These are phyloP conservation scores for Polyodon spathula DNA, from an alignment of 2,113 vertebrate species.

Conservation along the genomic window DNA sequence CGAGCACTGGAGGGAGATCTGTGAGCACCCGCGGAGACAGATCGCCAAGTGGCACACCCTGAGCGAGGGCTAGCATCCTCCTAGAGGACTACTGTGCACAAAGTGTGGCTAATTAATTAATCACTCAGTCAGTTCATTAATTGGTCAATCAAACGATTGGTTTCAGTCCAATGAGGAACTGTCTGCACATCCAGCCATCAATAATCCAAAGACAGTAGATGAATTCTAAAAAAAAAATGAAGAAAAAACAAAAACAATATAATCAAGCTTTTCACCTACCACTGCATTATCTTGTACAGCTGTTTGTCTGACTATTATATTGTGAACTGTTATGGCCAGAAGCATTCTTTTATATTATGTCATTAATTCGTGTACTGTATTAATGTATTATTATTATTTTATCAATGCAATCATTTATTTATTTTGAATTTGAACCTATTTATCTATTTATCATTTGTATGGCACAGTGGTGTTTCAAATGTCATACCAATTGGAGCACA, in stretches of 20 bases:
- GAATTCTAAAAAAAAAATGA: conserved; percentile 18
- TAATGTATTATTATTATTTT: conserved; percentile 45
- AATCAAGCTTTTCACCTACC: conserved; percentile 38
- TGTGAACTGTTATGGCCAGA: conserved; percentile 16
- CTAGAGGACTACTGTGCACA: background rate
- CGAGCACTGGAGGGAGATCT: conserved; percentile 96
- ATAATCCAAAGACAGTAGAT: conserved; percentile 53
- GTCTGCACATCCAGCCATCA: conserved; percentile 24
- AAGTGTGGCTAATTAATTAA: conserved; percentile 22
- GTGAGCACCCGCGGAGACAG: conserved; percentile 90
- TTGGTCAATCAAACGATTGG: conserved; percentile 20
- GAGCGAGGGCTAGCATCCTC: conserved; percentile 69
- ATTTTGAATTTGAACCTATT: conserved; percentile 27
- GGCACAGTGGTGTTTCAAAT: conserved; percentile 53
- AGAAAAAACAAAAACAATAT: background rate
- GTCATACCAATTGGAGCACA: conserved; percentile 32
- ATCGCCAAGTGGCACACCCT: conserved; percentile 95
- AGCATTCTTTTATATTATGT: conserved; percentile 33
- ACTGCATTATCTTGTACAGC: conserved; percentile 39
- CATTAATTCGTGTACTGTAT: conserved; percentile 31
- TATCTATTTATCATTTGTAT: conserved; percentile 23
- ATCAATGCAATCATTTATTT: conserved; percentile 40
- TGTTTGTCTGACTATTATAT: conserved; percentile 49
- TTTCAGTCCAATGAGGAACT: conserved; percentile 7
- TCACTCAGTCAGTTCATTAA: conserved; percentile 23